Base-by-base conservation (phyloP, 2,888 invertebrate genomes). In the Koerneria pararmatus region DNA sequence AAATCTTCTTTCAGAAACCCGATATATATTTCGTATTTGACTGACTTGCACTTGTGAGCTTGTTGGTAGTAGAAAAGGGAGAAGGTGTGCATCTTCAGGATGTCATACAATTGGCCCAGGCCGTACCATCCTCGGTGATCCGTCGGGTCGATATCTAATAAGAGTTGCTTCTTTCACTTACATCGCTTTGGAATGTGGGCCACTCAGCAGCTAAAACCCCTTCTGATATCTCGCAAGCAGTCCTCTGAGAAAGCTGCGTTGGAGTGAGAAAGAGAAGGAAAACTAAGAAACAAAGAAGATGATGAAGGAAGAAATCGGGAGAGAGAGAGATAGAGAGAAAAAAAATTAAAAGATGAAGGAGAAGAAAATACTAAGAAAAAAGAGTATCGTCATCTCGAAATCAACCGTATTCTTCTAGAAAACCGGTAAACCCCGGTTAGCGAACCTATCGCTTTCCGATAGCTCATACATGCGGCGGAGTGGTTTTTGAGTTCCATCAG, bases 101-200 rank as follows among this genome's bases (percentile, higher is more conserved):
- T 95, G 86, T 98, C 98, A 83, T 98, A 98, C 0, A 95, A 92
- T 86, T 98, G 97, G 0, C 98, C 98, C 35, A 98, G 88, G 8
- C 97, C 97, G 85, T 98, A 98, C 97, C 97, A 99, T 0, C 95
- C 97, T 73, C 97, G 88, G 83, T 93, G 95, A 84, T 97, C 95
- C 73, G 92, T 88, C 80, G 90, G 89, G 84, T 95, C 95, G 0
- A 95, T 91, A 86, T 95, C 93, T 91, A 85, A 46, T 86, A 84
- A 75, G 32, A 2, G 6, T 51, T n/a, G n/a, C n/a, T n/a, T n/a
- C n/a, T n/a, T n/a, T 41, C 41, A 41, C 41, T 11, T 19, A 8
- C 19, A 41, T 41, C 41, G 19, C 8, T 19, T 11, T 41, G 19
- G 19, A 19, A 41, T 64, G 27, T 19, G 8, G 37, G 4, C 48